These are phyloP conservation scores for Coptotermes formosanus DNA, from an alignment of 1,140 invertebrate species.

Conservation along the genomic window DNA sequence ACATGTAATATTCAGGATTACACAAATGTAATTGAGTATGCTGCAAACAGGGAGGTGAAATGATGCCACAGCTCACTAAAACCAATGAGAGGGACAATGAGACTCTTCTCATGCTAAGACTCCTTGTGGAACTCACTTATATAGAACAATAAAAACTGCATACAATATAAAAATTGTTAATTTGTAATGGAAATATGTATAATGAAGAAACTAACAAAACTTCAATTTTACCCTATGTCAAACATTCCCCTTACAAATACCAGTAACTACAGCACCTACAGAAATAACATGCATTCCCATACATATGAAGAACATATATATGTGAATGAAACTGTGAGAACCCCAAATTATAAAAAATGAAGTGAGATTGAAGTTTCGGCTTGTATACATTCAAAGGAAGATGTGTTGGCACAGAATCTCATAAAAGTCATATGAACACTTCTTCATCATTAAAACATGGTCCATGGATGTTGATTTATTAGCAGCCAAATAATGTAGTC, in stretches of 20 bases:
- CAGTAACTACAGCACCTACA: neutral
- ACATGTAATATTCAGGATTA: neutral
- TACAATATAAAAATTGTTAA: neutral
- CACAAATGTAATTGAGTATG: neutral
- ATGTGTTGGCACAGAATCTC: neutral
- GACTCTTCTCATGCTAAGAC: slow-evolving; percentile 2
- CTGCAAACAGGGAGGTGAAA: neutral
- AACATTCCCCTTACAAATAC: neutral
- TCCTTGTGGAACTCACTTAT: slow-evolving; percentile 4
- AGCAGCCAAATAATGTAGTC: slow-evolving; percentile 2
- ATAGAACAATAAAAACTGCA: neutral
- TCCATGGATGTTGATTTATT: neutral
- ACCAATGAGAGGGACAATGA: slow-evolving; percentile 14
- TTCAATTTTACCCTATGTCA: neutral
- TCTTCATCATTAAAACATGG: neutral
- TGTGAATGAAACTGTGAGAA: neutral
- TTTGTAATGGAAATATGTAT: neutral
- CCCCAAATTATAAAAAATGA: neutral
- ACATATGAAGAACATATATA: neutral
- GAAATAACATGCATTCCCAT: neutral
- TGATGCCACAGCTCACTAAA: slow-evolving; percentile 15
- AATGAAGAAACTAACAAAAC: neutral
- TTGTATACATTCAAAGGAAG: neutral
- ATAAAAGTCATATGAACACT: neutral
- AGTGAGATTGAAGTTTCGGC: slow-evolving; percentile 14